These are phyloP conservation scores for Penaeus indicus DNA, from an alignment of 1,140 invertebrate genomes.

Conservation along the genomic window DNA sequence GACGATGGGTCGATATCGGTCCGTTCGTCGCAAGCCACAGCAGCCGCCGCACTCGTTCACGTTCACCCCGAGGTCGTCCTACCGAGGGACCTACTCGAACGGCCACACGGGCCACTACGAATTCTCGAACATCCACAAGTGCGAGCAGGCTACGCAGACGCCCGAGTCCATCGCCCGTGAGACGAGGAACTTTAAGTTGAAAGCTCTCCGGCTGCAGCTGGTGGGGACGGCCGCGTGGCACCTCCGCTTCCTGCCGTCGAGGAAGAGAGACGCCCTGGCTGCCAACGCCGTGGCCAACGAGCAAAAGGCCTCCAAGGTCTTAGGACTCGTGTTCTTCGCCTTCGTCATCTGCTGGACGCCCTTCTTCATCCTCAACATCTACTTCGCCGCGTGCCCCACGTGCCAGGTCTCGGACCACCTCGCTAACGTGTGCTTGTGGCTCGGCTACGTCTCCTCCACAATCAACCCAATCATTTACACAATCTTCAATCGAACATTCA, in stretches of 20 bases:
- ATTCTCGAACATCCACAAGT: constrained; percentile 68
- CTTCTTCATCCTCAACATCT: constrained; percentile 68
- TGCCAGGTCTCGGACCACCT: constrained; percentile 65
- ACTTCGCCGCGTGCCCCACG: constrained; percentile 66
- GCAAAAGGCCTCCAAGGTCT: constrained; percentile 84
- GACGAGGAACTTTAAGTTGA: constrained; percentile 77
- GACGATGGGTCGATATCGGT: constrained; percentile 66
- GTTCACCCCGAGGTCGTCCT: constrained; percentile 50
- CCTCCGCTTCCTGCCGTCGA: constrained; percentile 77
- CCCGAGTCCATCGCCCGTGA: constrained; percentile 79
- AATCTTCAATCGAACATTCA: constrained; percentile 68
- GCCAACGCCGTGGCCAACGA: constrained; percentile 85
- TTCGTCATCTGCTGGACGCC: constrained; percentile 69
- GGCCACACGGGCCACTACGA: constrained; percentile 67
- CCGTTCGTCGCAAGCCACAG: constrained; percentile 43
- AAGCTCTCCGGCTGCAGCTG: constrained; percentile 74
- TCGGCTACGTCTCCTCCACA: constrained; percentile 69
- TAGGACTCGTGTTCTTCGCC: constrained; percentile 67
- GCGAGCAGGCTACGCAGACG: constrained; percentile 79
- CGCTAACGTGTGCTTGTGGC: constrained; percentile 68
- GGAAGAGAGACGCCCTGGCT: constrained; percentile 76
- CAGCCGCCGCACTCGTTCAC: constrained; percentile 50
- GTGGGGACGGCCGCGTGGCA: constrained; percentile 57
- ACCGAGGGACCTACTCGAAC: constrained; percentile 47
- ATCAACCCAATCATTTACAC: constrained; percentile 69